phyloP scores from a whole-genome alignment of 2,888 invertebrate species.

The Polylopha cassiicola region DNA sequence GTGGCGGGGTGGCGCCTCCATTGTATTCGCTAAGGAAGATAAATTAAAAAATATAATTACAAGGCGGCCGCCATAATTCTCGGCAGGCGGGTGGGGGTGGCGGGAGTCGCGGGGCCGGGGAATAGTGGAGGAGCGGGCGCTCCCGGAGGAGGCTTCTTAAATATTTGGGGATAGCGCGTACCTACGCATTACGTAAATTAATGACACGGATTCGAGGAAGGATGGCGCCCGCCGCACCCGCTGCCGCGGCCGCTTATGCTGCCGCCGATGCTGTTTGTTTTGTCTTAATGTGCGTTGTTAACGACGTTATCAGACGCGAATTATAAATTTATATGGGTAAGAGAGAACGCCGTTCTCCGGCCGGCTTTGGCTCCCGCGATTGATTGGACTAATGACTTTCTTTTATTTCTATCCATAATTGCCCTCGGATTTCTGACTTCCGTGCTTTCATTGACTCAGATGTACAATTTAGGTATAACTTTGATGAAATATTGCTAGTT shows the following conservation, averaged over 20 bases:
- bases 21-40: slow-evolving; percentile 82
- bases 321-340: slow-evolving; percentile 55
- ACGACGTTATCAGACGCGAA: slow-evolving; percentile 74
- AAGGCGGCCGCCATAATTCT: slow-evolving; percentile 81
- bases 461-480: slow-evolving; percentile 48
- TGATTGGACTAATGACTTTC: slow-evolving; percentile 71
- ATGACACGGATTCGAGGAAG: slow-evolving; percentile 78
- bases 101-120: slow-evolving; percentile 45
- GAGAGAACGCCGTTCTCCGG: slow-evolving; percentile 33
- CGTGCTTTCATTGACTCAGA: slow-evolving; percentile 44
- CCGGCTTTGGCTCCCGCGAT: slow-evolving; percentile 37
- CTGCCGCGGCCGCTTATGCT: slow-evolving; percentile 42
- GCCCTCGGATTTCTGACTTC: slow-evolving; percentile 62
- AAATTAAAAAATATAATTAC: slow-evolving; percentile 85
- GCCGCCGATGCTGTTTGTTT: slow-evolving; percentile 67
- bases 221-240: slow-evolving; percentile 63
- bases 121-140: slow-evolving; percentile 73
- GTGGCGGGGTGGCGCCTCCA: slow-evolving; percentile 77
- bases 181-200: slow-evolving; percentile 78
- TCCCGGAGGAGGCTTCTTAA: slow-evolving; percentile 78
- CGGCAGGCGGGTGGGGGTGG: slow-evolving; percentile 65
- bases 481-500: slow-evolving; percentile 49
- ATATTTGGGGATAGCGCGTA: slow-evolving; percentile 79
- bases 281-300: slow-evolving; percentile 76
- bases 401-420: slow-evolving; percentile 67